These are phyloP conservation scores for Phylloscopus trochilus DNA, from an alignment of 2,113 vertebrate genomes.

Conservation along the genomic window DNA sequence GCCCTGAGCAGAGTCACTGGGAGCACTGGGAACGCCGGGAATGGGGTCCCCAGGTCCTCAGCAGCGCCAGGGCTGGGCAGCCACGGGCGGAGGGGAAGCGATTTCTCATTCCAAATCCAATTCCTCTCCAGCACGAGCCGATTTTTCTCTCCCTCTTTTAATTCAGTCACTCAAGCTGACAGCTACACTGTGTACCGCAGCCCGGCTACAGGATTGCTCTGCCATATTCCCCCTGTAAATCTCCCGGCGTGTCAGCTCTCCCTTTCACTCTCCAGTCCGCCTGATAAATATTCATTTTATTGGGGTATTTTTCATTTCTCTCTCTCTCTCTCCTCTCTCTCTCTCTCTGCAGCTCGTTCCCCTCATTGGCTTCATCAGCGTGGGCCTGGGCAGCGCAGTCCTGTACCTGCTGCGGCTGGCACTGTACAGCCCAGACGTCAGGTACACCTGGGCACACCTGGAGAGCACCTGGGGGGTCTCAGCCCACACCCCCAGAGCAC, in stretches of 20 bases:
- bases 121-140: slow-evolving; percentile 33
- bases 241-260: slow-evolving; percentile 59
- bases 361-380: slow-evolving; percentile 86
- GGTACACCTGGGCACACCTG: slow-evolving; percentile 56
- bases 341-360: slow-evolving; percentile 84
- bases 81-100: neutral
- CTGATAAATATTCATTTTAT: slow-evolving; percentile 72
- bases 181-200: slow-evolving; percentile 64
- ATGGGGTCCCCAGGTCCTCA: neutral
- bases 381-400: slow-evolving; percentile 82
- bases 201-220: slow-evolving; percentile 57
- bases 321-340: neutral
- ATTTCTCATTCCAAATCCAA: slow-evolving; percentile 59
- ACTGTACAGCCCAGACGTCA: slow-evolving; percentile 80
- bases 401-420: slow-evolving; percentile 83
- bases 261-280: slow-evolving; percentile 58
- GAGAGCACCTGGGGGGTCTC: neutral
- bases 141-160: slow-evolving; percentile 65
- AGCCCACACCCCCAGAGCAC: accelerated
- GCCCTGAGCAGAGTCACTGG: neutral
- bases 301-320: slow-evolving; percentile 44
- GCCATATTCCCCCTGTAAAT: slow-evolving; percentile 70
- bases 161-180: slow-evolving; percentile 70
- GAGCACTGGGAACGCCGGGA: neutral
- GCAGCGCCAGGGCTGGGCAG: accelerated